Conservation (phyloP, 2,113 vertebrate species). For the Thunnus thynnus region DNA sequence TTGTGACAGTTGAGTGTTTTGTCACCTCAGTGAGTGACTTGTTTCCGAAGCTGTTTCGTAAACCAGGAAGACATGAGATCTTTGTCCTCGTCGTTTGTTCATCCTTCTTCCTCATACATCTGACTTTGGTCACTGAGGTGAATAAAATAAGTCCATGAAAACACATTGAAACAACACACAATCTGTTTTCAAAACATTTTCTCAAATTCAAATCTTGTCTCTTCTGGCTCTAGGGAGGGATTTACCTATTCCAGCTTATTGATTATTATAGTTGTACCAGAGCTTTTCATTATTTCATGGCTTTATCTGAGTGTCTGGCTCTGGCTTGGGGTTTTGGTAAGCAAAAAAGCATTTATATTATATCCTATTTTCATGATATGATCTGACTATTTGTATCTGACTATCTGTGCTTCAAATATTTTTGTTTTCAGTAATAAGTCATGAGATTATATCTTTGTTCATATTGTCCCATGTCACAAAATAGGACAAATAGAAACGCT, state of each 20-base stretch:
- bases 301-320: constrained; percentile 55
- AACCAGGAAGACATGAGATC: constrained; percentile 35
- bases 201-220: neutral
- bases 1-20: constrained; percentile 72
- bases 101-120: constrained; percentile 42
- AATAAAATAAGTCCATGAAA: neutral
- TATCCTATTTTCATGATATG: neutral
- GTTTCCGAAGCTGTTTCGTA: constrained; percentile 44
- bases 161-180: neutral
- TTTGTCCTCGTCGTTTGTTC: constrained; percentile 58
- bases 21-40: constrained; percentile 52
- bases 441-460: too few relatives aligned
- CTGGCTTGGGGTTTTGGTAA: constrained; percentile 74
- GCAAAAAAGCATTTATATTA: neutral
- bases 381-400: neutral
- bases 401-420: too few relatives aligned
- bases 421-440: too few relatives aligned
- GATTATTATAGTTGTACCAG: constrained; percentile 72
- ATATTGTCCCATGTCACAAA: too few relatives aligned
- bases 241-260: constrained; percentile 75
- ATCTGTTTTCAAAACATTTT: neutral
- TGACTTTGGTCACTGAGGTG: constrained; percentile 68
- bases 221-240: constrained; percentile 57
- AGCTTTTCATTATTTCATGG: constrained; percentile 59
- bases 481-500: too few relatives aligned